Conservation (phyloP, 1,140 invertebrate genomes). For the Drosophila grimshawi region DNA sequence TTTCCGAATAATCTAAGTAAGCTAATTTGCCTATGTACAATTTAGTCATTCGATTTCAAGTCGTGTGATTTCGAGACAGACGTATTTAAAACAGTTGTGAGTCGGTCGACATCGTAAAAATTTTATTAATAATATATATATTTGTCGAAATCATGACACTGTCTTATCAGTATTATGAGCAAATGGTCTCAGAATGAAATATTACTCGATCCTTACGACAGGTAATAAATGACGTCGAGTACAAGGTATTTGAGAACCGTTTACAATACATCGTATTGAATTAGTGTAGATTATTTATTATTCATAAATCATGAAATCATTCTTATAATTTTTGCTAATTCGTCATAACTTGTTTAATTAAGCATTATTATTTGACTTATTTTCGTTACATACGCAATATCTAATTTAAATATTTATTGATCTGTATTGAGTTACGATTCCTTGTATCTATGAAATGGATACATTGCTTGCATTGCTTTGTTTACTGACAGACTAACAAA, state of each 20-base stretch:
- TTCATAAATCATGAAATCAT: too few relatives aligned
- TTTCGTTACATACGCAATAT: too few relatives aligned
- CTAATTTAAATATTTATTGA: too few relatives aligned
- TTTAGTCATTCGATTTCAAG: slow-evolving; percentile 58
- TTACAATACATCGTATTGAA: not conserved
- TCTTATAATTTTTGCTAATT: too few relatives aligned
- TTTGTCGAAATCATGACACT: slow-evolving; percentile 54
- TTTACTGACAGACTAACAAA: not conserved
- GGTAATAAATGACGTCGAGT: slow-evolving; percentile 24
- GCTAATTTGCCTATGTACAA: not conserved
- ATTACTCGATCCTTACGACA: slow-evolving; percentile 30
- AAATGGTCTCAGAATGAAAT: slow-evolving; percentile 49
- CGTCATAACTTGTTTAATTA: too few relatives aligned
- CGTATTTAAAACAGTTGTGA: slow-evolving; percentile 1
- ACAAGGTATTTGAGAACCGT: slow-evolving; percentile 1
- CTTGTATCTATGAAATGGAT: too few relatives aligned
- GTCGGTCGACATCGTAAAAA: too few relatives aligned
- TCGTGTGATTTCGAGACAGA: slow-evolving; percentile 39
- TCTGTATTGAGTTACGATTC: too few relatives aligned
- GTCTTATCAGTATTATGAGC: slow-evolving; percentile 61
- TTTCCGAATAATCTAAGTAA: slow-evolving; percentile 7
- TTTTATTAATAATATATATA: too few relatives aligned
- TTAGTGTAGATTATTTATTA: too few relatives aligned
- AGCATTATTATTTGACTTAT: too few relatives aligned
- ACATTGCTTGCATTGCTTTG: not conserved